Percentiles rank a stretch among this genome's conserved stretches.
phyloP scores from a whole-genome alignment of 2,113 vertebrate species.

The Epinephelus fuscoguttatus region DNA sequence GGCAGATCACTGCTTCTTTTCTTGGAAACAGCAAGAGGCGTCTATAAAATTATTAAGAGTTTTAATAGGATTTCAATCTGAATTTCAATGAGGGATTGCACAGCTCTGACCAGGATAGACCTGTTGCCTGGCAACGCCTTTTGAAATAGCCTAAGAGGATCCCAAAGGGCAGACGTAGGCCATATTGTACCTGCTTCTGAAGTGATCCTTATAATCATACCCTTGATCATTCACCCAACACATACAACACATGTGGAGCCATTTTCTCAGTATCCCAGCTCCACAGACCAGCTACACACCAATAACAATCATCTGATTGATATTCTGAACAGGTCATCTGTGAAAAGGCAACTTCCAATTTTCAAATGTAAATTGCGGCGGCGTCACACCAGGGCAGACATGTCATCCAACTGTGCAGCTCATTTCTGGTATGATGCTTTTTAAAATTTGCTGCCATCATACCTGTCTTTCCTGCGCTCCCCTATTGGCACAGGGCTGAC shows the following conservation, averaged over 20 bases:
- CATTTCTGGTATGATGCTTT: background rate
- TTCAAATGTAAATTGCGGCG: background rate
- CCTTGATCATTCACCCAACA: constrained; percentile 15
- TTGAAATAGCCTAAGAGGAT: constrained; percentile 50
- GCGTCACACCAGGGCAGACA: background rate
- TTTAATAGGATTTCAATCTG: constrained; percentile 53
- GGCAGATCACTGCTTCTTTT: constrained; percentile 1
- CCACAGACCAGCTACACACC: background rate
- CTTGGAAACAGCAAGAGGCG: constrained; percentile 12
- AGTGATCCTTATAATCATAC: constrained; percentile 32
- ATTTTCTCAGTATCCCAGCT: background rate
- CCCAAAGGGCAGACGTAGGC: constrained; percentile 33
- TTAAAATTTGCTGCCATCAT: constrained; percentile 39
- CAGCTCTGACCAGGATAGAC: constrained; percentile 57
- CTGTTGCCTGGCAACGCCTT: constrained; percentile 78
- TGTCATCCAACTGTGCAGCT: background rate
- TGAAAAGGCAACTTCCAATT: background rate
- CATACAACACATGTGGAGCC: background rate
- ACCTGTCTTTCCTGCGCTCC: constrained; percentile 97
- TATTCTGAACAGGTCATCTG: background rate
- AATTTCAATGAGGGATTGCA: constrained; percentile 59
- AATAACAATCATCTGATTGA: background rate
- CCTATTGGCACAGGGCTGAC: constrained; percentile 91
- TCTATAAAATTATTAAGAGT: constrained; percentile 23
- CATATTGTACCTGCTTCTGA: constrained; percentile 32